Evolutionary conservation across 92 coral and sea anemone species (phyloP).

Genomic region (Ricordea florida): DNA sequence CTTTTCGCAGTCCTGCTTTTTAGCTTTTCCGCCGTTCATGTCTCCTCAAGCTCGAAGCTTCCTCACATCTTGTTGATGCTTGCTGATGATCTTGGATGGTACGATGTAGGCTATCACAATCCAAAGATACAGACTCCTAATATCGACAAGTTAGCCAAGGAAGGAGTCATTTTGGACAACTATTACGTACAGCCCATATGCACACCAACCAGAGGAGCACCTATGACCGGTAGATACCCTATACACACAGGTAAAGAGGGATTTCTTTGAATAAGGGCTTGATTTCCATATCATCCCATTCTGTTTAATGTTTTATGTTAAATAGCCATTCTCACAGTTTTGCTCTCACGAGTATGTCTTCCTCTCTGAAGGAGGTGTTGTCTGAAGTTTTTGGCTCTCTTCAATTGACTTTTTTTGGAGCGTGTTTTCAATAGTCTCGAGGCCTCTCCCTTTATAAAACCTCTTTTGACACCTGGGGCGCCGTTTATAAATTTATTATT

Average conservation of each 20-base stretch:
- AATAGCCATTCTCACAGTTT: no score
- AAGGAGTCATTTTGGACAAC: slow-evolving; percentile 71
- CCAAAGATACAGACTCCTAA: slow-evolving; percentile 70
- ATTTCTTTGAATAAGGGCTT: not conserved
- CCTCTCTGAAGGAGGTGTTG: no score
- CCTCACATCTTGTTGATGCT: slow-evolving; percentile 58
- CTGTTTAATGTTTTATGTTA: no score
- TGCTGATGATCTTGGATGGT: slow-evolving; percentile 76
- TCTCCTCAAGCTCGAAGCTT: not conserved
- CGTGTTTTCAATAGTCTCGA: no score
- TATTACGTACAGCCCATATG: slow-evolving; percentile 78
- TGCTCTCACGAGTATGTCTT: no score
- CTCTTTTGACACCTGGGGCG: no score
- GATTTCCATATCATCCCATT: not conserved
- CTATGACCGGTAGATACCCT: slow-evolving; percentile 84
- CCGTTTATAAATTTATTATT: no score
- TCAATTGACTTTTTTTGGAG: no score
- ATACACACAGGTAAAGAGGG: slow-evolving; percentile 72
- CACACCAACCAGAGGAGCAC: slow-evolving; percentile 82
- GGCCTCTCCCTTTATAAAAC: no score
- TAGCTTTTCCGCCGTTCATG: no score
- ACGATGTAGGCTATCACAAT: slow-evolving; percentile 75
- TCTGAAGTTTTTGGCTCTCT: no score
- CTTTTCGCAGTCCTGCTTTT: no score
- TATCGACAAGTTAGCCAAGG: slow-evolving; percentile 64